These are phyloP conservation scores for Micrasema longulum DNA, from an alignment of 1,140 invertebrate genomes.

Conservation along the genomic window DNA sequence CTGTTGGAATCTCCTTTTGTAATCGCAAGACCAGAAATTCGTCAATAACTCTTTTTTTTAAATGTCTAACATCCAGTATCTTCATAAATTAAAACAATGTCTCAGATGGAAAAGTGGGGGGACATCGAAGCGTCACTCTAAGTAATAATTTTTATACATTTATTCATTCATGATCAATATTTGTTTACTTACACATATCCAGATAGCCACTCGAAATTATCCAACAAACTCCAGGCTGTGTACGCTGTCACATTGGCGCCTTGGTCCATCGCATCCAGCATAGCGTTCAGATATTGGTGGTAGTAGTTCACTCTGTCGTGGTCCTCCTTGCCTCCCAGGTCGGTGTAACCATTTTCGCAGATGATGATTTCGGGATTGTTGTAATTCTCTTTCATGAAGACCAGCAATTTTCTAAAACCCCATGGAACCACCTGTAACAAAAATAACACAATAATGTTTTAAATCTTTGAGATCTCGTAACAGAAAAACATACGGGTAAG, in stretches of 20 bases:
- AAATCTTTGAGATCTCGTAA: not conserved
- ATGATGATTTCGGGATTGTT: slow-evolving; percentile 72
- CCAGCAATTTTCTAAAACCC: slow-evolving; percentile 72
- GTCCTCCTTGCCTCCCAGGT: slow-evolving; percentile 62
- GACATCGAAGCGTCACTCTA: too few species aligned
- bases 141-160: too few species aligned
- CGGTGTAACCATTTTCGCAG: slow-evolving; percentile 75
- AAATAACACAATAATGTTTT: not conserved
- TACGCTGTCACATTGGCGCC: slow-evolving; percentile 76
- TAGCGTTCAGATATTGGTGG: slow-evolving; percentile 70
- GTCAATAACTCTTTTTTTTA: too few species aligned
- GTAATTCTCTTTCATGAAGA: slow-evolving; percentile 74
- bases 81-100: too few species aligned
- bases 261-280: slow-evolving; percentile 76
- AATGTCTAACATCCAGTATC: too few species aligned
- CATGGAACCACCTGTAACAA: slow-evolving; percentile 68
- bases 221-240: slow-evolving; percentile 77
- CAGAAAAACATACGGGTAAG: too few species aligned
- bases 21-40: too few species aligned
- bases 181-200: slow-evolving; percentile 67
- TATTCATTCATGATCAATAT: too few species aligned
- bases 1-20: too few species aligned
- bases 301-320: slow-evolving; percentile 62
- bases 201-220: slow-evolving; percentile 80
- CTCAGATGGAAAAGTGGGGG: too few species aligned